Conservation (phyloP, 2,888 invertebrate species). For the Flexamia atlantica region DNA sequence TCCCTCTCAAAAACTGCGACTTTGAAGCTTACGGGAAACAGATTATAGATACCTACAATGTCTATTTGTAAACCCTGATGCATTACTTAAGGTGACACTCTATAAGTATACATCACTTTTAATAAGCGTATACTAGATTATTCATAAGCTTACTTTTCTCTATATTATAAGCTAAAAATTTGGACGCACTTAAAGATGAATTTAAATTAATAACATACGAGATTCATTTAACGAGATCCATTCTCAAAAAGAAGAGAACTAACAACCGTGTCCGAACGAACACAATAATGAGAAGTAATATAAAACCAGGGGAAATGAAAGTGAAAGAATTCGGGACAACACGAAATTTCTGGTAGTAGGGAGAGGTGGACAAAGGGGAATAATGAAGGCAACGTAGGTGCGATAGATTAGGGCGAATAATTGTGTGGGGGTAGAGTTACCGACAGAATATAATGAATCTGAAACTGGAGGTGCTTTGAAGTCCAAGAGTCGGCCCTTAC, state of each 20-base stretch:
- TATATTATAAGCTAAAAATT: no score
- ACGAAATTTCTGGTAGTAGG: constrained; percentile 16
- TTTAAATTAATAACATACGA: constrained; percentile 5
- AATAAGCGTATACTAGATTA: no score
- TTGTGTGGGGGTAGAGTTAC: constrained; percentile 42
- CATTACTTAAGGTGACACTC: no score
- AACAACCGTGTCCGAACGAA: neutral
- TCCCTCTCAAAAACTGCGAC: no score
- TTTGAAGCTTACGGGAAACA: no score
- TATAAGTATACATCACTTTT: no score
- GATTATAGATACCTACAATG: no score
- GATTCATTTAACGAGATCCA: neutral
- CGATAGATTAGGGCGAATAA: constrained; percentile 53
- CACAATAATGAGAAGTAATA: constrained; percentile 50
- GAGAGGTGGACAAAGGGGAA: constrained; percentile 41
- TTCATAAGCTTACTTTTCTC: no score
- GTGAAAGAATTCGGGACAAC: constrained; percentile 19
- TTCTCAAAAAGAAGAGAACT: neutral
- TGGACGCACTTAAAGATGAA: no score
- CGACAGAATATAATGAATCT: constrained; percentile 48
- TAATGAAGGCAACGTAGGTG: constrained; percentile 38
- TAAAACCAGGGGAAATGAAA: constrained; percentile 40
- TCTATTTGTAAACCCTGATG: no score
- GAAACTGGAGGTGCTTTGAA: constrained; percentile 57
- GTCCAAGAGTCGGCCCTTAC: constrained; percentile 37